Conservation (phyloP, 2,113 vertebrate genomes). For the Hydrolagus affinis region DNA sequence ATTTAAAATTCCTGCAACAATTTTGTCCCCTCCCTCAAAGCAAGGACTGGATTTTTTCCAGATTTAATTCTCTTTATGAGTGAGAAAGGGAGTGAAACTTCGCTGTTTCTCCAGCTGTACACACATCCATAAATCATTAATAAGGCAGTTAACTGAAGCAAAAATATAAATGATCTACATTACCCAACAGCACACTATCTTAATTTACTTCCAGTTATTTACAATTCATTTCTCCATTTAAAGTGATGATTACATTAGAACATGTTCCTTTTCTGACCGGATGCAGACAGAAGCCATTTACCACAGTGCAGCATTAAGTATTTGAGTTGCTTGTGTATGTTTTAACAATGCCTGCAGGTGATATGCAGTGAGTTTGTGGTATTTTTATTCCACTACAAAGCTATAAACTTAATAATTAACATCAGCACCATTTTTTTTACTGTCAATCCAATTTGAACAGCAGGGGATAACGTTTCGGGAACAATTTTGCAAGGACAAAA, state of each 20-base stretch:
- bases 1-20: background rate
- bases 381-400: constrained; percentile 46
- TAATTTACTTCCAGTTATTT: constrained; percentile 68
- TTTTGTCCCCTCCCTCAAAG: background rate
- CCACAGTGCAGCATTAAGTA: constrained; percentile 39
- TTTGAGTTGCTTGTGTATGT: constrained; percentile 36
- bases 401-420: constrained; percentile 48
- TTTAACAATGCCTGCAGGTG: constrained; percentile 43
- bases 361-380: constrained; percentile 38
- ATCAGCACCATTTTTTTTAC: constrained; percentile 39
- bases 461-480: constrained; percentile 34
- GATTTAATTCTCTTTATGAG: constrained; percentile 54
- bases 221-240: constrained; percentile 67
- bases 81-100: constrained; percentile 51
- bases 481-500: constrained; percentile 64
- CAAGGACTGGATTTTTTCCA: background rate
- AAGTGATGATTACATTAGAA: constrained; percentile 53
- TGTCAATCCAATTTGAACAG: constrained; percentile 16
- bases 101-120: constrained; percentile 59
- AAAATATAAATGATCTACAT: constrained; percentile 67
- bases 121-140: constrained; percentile 70
- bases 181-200: constrained; percentile 52
- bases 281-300: constrained; percentile 49
- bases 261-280: constrained; percentile 41
- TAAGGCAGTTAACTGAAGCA: constrained; percentile 65